These are phyloP conservation scores for Ataeniobius toweri DNA, from an alignment of 2,797 vertebrate species.

Conservation along the genomic window DNA sequence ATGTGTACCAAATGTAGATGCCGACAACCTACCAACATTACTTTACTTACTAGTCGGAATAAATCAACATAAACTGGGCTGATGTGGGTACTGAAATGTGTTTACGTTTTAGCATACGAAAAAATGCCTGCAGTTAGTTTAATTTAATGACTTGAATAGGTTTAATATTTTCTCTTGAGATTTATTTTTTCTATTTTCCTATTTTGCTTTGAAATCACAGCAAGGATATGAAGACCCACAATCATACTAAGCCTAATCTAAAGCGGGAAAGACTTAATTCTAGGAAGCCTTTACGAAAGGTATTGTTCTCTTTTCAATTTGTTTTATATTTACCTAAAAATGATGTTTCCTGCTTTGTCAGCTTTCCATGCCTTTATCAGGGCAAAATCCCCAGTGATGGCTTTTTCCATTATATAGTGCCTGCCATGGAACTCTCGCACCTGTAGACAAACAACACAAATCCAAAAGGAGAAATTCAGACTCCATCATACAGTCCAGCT, in stretches of 20 bases:
- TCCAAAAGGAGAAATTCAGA: not conserved
- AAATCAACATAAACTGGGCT: not conserved
- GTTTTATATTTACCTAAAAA: constrained; percentile 87
- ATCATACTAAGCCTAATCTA: not conserved
- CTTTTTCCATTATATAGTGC: constrained; percentile 92
- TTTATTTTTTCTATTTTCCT: too few species aligned
- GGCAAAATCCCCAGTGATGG: constrained; percentile 95
- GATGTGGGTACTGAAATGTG: not conserved
- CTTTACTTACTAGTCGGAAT: not conserved
- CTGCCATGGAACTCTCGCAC: constrained; percentile 90
- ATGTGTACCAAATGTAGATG: not conserved
- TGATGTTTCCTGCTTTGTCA: constrained; percentile 91
- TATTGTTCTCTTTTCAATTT: not conserved
- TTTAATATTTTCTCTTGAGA: not conserved
- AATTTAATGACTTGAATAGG: not conserved
- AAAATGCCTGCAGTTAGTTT: not conserved
- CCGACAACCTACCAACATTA: not conserved
- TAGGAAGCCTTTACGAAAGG: not conserved
- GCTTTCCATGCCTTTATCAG: constrained; percentile 97
- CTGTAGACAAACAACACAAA: constrained; percentile 69
- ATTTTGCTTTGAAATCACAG: too few species aligned
- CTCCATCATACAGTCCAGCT: not conserved
- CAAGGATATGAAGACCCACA: too few species aligned
- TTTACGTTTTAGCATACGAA: not conserved
- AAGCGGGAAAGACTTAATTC: not conserved